A percentile compares a stretch with the other conserved stretches of the same genome.
Evolutionary conservation across 2,888 invertebrate genomes (phyloP).

Genomic region (Ennomos erosarius): DNA sequence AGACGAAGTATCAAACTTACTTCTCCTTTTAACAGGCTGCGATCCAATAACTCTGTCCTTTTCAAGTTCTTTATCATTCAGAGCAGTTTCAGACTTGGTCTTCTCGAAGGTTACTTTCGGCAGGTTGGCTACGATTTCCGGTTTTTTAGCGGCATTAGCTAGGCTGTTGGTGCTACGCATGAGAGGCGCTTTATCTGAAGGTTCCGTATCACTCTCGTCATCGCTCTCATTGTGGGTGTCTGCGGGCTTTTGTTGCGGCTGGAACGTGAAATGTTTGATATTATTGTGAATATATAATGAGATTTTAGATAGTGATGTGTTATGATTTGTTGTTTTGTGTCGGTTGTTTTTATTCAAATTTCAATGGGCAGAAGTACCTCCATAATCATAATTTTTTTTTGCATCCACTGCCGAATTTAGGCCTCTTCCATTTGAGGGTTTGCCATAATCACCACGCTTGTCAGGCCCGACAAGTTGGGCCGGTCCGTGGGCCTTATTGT

Average conservation of each 20-base stretch:
- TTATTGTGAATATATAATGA: slow-evolving; percentile 21
- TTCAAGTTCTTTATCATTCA: slow-evolving; percentile 46
- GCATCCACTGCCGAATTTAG: too few relatives aligned
- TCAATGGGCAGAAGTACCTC: not conserved
- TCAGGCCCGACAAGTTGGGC: too few relatives aligned
- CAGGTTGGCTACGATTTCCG: slow-evolving; percentile 75
- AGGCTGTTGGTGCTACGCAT: slow-evolving; percentile 75
- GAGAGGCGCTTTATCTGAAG: slow-evolving; percentile 77
- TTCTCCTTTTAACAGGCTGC: slow-evolving; percentile 78
- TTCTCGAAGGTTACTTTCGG: slow-evolving; percentile 72
- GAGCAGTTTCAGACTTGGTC: slow-evolving; percentile 49
- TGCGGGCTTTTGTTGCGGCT: slow-evolving; percentile 61
- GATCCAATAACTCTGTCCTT: slow-evolving; percentile 64
- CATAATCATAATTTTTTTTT: too few relatives aligned
- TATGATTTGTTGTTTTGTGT: slow-evolving; percentile 1
- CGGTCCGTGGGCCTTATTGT: too few relatives aligned
- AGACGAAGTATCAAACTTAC: slow-evolving; percentile 56
- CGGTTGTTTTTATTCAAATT: not conserved
- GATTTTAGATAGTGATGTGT: not conserved
- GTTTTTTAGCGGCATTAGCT: slow-evolving; percentile 60
- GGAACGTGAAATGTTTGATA: slow-evolving; percentile 43
- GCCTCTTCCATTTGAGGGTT: too few relatives aligned
- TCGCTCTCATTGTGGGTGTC: slow-evolving; percentile 64
- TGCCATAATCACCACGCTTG: too few relatives aligned
- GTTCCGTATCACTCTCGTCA: slow-evolving; percentile 74